Conservation (phyloP, 92 coral and sea anemone species). For the Chrysogorgia sp. region DNA sequence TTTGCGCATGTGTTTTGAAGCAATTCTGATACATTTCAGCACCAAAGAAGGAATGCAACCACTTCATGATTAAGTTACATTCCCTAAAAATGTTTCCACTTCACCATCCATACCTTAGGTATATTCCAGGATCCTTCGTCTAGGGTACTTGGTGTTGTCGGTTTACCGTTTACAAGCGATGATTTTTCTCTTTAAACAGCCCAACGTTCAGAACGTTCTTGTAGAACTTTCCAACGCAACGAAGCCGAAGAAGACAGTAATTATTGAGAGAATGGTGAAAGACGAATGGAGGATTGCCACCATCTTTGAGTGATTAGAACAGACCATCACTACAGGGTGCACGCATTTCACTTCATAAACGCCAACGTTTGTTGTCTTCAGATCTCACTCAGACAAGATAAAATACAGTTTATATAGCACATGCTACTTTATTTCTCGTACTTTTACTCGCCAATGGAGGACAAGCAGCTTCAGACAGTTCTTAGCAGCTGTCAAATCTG, state of each 20-base stretch:
- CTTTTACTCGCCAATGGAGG: background rate
- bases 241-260: background rate
- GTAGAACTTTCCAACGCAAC: background rate
- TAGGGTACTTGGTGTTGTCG: too few species aligned
- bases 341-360: background rate
- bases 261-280: slow-evolving; percentile 31
- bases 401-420: background rate
- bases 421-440: background rate
- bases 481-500: slow-evolving; percentile 13
- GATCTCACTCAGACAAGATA: background rate
- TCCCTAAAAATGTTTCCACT: background rate
- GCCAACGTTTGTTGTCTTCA: slow-evolving; percentile 13
- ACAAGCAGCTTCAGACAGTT: background rate
- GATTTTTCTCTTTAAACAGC: too few species aligned
- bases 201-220: too few species aligned
- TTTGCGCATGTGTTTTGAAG: slow-evolving; percentile 5
- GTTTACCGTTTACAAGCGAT: too few species aligned
- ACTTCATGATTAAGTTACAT: background rate
- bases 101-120: background rate
- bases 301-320: slow-evolving; percentile 46
- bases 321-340: slow-evolving; percentile 43
- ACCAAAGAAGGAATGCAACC: slow-evolving; percentile 4
- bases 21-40: slow-evolving; percentile 22
- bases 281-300: slow-evolving; percentile 31
- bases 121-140: background rate